A percentile compares a stretch with the other conserved stretches of the same genome.
phyloP scores from a whole-genome alignment of 2,113 vertebrate genomes.

The Phalacrocorax carbo region DNA sequence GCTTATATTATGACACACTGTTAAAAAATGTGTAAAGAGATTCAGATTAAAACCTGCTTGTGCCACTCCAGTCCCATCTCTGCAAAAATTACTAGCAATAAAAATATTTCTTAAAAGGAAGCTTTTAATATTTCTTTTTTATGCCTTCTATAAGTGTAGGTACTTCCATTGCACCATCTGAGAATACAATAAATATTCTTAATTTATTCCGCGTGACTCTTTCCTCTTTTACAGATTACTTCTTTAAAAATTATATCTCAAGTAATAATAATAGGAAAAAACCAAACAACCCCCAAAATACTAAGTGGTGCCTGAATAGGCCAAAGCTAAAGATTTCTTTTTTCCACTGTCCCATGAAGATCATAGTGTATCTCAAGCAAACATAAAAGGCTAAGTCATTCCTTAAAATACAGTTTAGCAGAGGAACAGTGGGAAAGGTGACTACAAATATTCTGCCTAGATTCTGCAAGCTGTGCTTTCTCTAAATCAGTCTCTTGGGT shows the following conservation, averaged over 20 bases:
- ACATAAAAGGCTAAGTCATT: neutral
- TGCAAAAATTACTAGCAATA: constrained; percentile 32
- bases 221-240: neutral
- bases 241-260: neutral
- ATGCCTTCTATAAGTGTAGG: neutral
- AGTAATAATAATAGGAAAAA: neutral
- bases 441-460: neutral
- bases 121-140: constrained; percentile 13
- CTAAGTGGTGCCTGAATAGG: neutral
- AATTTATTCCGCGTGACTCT: neutral
- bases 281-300: rapidly evolving
- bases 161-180: neutral
- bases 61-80: neutral
- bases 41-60: constrained; percentile 24
- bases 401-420: neutral
- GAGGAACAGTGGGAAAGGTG: neutral
- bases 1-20: neutral
- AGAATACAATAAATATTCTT: neutral
- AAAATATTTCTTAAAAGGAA: neutral
- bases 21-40: neutral
- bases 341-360: neutral
- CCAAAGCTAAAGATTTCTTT: neutral
- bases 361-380: neutral
- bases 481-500: neutral
- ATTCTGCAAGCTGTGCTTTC: neutral